phyloP scores from a whole-genome alignment of 2,888 invertebrate genomes.

The Caenorhabditis panamensis region DNA sequence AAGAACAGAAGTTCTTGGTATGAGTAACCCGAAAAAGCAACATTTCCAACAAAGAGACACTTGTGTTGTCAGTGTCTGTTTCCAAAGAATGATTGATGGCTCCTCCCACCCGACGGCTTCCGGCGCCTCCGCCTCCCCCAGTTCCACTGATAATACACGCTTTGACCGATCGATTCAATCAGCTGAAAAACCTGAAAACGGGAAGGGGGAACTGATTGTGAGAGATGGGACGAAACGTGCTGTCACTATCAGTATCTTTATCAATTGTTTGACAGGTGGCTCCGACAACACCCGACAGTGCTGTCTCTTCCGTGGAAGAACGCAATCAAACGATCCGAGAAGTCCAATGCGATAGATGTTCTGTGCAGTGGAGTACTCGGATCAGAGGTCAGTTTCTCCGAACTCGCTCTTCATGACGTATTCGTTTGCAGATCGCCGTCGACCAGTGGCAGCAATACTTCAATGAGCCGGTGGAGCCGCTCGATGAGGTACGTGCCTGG shows the following conservation, averaged over 20 bases:
- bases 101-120: constrained; percentile 6
- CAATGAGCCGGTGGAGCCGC: constrained; percentile 77
- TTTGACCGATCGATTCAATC: constrained; percentile 38
- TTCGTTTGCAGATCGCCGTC: constrained; percentile 60
- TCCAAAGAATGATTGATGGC: constrained; percentile 30
- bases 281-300: constrained; percentile 93
- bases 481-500: constrained; percentile 74
- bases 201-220: neutral
- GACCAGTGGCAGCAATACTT: constrained; percentile 79
- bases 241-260: constrained; percentile 37
- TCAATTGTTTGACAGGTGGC: constrained; percentile 86
- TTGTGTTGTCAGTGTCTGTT: constrained; percentile 14
- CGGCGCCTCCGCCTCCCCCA: constrained; percentile 7
- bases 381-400: constrained; percentile 71
- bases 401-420: neutral
- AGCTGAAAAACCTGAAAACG: constrained; percentile 31
- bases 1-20: neutral
- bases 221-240: neutral
- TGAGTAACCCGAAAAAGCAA: neutral
- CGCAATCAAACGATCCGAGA: constrained; percentile 91
- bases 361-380: constrained; percentile 77
- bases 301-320: constrained; percentile 89
- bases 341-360: constrained; percentile 92
- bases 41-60: constrained; percentile 2
- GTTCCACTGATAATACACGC: constrained; percentile 20